Evolutionary conservation across 2,113 vertebrate genomes (phyloP), one percentile per base, ranked within the genome.

Genomic region (Butorides virescens): DNA sequence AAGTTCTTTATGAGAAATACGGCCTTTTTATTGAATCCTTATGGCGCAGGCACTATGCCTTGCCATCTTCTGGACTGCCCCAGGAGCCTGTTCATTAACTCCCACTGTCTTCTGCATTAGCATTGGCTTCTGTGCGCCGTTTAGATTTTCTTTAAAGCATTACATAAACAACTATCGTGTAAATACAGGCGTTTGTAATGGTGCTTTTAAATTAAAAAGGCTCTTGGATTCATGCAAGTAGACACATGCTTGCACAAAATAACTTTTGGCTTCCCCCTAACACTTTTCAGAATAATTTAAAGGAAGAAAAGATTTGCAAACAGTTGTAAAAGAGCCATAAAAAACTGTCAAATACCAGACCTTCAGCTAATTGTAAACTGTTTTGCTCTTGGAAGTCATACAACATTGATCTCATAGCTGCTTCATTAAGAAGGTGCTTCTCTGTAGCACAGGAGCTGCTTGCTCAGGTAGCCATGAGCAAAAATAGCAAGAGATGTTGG

Each of bases 301-400:
- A 94, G 91, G 96, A 96, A 97, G 96, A 95, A 94, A 96, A 95
- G 83, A 92, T 91, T 95, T 96, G 94, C 93, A 97, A 96, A 95
- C 90, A 91, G 93, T 94, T 97, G 88, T 96, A 94, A 96, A 97
- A 97, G 93, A 97, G 94, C 94, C 95, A 97, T 97, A 96, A 97
- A 95, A 97, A 95, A 95, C 90, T 92, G 96, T 97, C 96, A 96
- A 94, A 97, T 97, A 92, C 87, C 95, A 97, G 95, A 93, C 67
- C 97, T 92, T 97, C 90, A 95, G 87, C 92, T 96, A 97, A 97
- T 97, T 97, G 95, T 94, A 92, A 94, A 96, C 93, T 93, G 83
- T 95, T 97, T 96, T 92, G 66, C 92, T 92, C 39, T 95, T 97
- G 94, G 84, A 96, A 93, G 73, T 93, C 47, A n/a, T 94, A 94